Evolutionary conservation across 2,888 invertebrate species (phyloP), one percentile per base, ranked within the genome.

Genomic region (Geotrupes spiniger): DNA sequence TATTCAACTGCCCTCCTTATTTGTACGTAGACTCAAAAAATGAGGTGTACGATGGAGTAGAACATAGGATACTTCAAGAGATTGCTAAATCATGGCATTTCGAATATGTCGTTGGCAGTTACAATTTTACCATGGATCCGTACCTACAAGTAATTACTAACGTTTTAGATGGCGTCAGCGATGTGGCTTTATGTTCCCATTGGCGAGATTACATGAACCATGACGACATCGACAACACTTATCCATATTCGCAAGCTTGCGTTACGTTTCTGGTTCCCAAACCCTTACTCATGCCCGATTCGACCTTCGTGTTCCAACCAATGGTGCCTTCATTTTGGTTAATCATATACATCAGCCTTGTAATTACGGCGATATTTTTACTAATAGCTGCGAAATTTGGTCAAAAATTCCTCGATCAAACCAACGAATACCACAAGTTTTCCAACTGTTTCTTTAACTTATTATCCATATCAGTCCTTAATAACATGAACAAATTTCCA

Each of bases 191-290:
- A 6, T 66, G 66, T 43, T 62, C 63, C 0, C 61, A 59, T 26
- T 65, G 58, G 57, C 42, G 52, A 12, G 26, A 36, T 11, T 41
- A 10, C 27, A 6, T 40, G 4, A 15, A 33, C 3, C 8, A 38
- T 4, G 47, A 36, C n/a, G 37, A 42, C 5, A 8, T 51, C 1
- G 63, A 63, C 45, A 46, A 52, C 14, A 57, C 59, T 1, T 53
- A 58, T 25, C 57, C 62, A 2, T 57, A 57, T 17, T 43, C 52
- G 0, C 61, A 60, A 52, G 42, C 50, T 10, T 65, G 63, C 49
- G 42, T 55, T 4, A 64, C 63, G 0, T 66, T 65, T 52, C 49
- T 65, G 15, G 64, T 63, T 2, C 65, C 61, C 9, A 65, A 63
- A 54, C 63, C 67, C 2, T 43, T 42, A 15, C 46, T 59, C n/a